Evolutionary conservation across 2,113 vertebrate genomes (phyloP).

Genomic region (Atherinomorus stipes): DNA sequence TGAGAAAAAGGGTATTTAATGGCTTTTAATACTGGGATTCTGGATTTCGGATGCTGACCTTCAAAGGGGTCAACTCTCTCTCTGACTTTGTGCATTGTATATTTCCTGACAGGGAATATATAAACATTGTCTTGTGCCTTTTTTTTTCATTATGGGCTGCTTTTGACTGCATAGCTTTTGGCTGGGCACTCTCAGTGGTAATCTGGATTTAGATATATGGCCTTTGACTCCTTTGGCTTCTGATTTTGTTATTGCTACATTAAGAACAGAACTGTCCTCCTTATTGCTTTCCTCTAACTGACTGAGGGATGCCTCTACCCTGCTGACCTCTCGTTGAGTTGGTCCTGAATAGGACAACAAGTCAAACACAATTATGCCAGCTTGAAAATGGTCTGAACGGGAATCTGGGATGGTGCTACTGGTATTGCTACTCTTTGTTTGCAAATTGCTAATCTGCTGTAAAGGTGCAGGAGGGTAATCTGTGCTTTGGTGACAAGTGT

Average conservation of each 20-base stretch:
- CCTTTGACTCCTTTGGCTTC: conserved; percentile 82
- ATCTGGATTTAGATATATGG: conserved; percentile 90
- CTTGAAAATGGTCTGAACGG: conserved; percentile 68
- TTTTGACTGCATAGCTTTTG: conserved; percentile 82
- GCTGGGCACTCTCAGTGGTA: conserved; percentile 89
- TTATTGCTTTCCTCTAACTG: conserved; percentile 80
- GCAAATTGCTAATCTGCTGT: conserved; percentile 82
- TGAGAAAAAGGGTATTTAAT: conserved; percentile 79
- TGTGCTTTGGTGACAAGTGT: conserved; percentile 69
- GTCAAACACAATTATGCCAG: conserved; percentile 82
- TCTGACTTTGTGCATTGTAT: conserved; percentile 63
- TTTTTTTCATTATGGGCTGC: conserved; percentile 72
- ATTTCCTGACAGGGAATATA: conserved; percentile 45
- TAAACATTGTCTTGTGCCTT: conserved; percentile 79
- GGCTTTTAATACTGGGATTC: conserved; percentile 90
- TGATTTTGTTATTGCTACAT: conserved; percentile 82
- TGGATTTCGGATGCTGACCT: conserved; percentile 85
- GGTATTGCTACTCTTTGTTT: conserved; percentile 89
- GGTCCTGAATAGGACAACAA: conserved; percentile 81
- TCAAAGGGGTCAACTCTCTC: conserved; percentile 81
- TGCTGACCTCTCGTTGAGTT: conserved; percentile 83
- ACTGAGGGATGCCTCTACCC: conserved; percentile 71
- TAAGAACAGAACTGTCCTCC: conserved; percentile 76
- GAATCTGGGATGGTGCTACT: conserved; percentile 87
- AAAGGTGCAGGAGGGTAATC: conserved; percentile 74